Evolutionary conservation across 2,113 vertebrate genomes (phyloP), one percentile per base, ranked within the genome.

Genomic region (Ptilonorhynchus violaceus): DNA sequence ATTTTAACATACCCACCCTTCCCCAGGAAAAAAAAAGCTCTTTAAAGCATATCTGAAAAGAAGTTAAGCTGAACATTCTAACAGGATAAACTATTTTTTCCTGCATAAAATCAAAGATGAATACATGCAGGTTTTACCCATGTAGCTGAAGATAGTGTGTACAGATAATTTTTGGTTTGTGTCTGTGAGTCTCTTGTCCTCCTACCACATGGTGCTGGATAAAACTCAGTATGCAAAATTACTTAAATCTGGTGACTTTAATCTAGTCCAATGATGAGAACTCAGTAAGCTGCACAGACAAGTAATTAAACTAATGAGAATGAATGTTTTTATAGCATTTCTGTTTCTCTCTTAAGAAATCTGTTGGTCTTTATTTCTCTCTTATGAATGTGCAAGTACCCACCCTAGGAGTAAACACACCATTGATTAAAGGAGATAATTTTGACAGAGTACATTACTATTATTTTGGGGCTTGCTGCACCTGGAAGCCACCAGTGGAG

Each of bases 231-330:
- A 52, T 84, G 60, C 85, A 88, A 75, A 94, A 81, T 85, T 84
- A 68, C 62, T 94, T 93, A 33, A 81, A 92, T 81, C 75, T 31
- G 60, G 52, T 70, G 19, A 76, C 62, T 95, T 87, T 68, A 96
- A 85, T 96, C 68, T 77, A 89, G 56, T 64, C 58, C 52, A 56
- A 0, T 75, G 60, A 88, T 74, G 56, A 84, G 85, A 68, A 86
- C 81, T 90, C 88, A 74, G 10, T 76, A 22, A 93, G 82, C 82
- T 86, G 39, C 79, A 41, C 72, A 90, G 82, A 70, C 35, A 95
- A 83, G 88, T 83, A 94, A 92, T 96, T 92, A 93, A 93, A 90
- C 78, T 96, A 88, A 88, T 74, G 86, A 89, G 85, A 96, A 90
- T 75, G 27, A 89, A 84, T 89, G 47, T 78, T 95, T 92, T 92